Percentiles rank a stretch among this genome's conserved stretches.
phyloP scores from a whole-genome alignment of 2,113 vertebrate genomes.

The Candoia aspera region DNA sequence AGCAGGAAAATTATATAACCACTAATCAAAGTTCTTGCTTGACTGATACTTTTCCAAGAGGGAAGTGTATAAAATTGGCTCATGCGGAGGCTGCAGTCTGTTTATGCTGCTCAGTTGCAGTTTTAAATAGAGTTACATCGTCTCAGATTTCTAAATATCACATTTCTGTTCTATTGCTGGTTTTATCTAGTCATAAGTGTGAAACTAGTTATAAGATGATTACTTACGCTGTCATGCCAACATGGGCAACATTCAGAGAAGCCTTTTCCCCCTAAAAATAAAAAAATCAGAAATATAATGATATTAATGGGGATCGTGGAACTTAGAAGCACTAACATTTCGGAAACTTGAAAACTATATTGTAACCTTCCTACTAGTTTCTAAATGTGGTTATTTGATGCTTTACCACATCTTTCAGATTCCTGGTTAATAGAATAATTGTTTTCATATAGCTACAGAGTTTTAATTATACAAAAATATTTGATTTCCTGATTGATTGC shows the following conservation, averaged over 20 bases:
- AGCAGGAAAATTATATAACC: slow-evolving; percentile 45
- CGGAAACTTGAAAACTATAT: background rate
- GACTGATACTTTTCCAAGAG: slow-evolving; percentile 42
- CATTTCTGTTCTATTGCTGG: slow-evolving; percentile 72
- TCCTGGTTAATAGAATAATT: background rate
- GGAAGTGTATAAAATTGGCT: slow-evolving; percentile 64
- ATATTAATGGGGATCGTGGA: background rate
- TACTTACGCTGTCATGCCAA: background rate
- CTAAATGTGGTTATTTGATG: too few species aligned
- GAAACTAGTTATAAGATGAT: slow-evolving; percentile 68
- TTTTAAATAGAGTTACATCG: slow-evolving; percentile 76
- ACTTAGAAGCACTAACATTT: background rate
- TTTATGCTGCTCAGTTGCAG: slow-evolving; percentile 64
- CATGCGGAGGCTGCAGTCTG: slow-evolving; percentile 70
- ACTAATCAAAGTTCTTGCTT: slow-evolving; percentile 74
- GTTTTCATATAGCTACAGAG: background rate
- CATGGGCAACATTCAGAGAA: background rate
- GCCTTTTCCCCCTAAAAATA: background rate
- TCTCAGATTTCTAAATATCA: slow-evolving; percentile 75
- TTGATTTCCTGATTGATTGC: background rate
- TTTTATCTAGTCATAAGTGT: slow-evolving; percentile 70
- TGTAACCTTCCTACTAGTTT: background rate
- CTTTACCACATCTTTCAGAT: background rate
- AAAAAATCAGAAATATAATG: background rate
- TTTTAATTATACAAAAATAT: background rate